Evolutionary conservation across 1,140 invertebrate species (phyloP).

Genomic region (Anadara kagoshimensis): DNA sequence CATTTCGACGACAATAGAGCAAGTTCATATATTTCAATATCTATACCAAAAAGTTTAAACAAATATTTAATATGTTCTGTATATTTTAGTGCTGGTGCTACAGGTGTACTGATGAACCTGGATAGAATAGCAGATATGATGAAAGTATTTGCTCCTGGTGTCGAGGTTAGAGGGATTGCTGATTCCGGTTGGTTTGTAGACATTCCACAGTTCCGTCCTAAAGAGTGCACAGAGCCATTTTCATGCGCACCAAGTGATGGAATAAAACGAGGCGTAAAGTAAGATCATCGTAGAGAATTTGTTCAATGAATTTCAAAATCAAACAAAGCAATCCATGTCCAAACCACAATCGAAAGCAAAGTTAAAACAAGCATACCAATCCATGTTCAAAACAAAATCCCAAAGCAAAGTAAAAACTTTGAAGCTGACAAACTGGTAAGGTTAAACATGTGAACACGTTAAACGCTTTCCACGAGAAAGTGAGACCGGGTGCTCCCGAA

Average conservation of each 20-base stretch:
- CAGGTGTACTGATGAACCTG: conserved; percentile 92
- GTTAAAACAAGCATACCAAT: too few species aligned
- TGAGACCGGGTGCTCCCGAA: background rate
- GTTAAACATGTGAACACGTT: too few species aligned
- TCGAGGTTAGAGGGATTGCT: conserved; percentile 85
- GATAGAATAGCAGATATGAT: conserved; percentile 84
- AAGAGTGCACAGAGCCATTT: conserved; percentile 71
- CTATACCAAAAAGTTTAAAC: too few species aligned
- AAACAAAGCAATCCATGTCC: too few species aligned
- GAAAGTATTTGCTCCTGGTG: conserved; percentile 76
- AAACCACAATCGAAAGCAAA: too few species aligned
- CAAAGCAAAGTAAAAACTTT: too few species aligned
- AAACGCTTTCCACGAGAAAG: background rate
- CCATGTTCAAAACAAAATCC: too few species aligned
- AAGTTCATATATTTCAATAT: too few species aligned
- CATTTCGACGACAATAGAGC: too few species aligned
- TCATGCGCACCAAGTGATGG: conserved; percentile 79
- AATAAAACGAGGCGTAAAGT: conserved; percentile 84
- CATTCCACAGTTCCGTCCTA: conserved; percentile 81
- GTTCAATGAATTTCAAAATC: background rate
- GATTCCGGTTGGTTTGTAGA: conserved; percentile 97
- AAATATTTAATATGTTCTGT: background rate
- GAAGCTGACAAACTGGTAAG: too few species aligned
- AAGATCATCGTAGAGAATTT: conserved; percentile 42
- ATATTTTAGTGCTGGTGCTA: conserved; percentile 86